Base-by-base conservation (phyloP, 2,888 invertebrate species). In the Nycteola revayana region DNA sequence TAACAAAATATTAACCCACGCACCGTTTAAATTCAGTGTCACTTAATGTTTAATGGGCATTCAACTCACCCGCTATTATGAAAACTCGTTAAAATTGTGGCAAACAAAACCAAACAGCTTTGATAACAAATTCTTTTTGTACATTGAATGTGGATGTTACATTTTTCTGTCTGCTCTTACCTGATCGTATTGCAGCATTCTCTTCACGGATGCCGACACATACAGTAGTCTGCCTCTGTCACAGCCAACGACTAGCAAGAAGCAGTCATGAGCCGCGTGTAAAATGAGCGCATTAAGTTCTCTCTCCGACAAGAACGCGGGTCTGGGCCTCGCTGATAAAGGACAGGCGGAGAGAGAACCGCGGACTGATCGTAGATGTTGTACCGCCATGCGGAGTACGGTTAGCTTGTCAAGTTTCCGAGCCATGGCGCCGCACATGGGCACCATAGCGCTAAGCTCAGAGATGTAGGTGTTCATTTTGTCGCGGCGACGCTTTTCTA, bases 381-480 rank as follows among this genome's bases (percentile, higher is more conserved):
- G 97, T 9, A 97, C 98, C 0, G 97, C 96, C 96, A 98, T 95
- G 1, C 97, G 90, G 11, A 98, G 86, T 11, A 94, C 94, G 0
- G 97, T 98, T 54, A 98, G 87, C 81, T 98, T 98, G 85, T 98
- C 98, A 62, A 98, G 85, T 83, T 98, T 98, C 34, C 97, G 90
- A 18, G 96, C 94, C 95, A 97, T 95, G 2, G 96, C 96, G 59
- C 94, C 94, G 71, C 98, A 98, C 96, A 97, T 96, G 0, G 98
- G 98, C 9, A 98, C 92, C 93, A 98, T 94, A 1, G 94, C 90
- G 31, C 96, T 95, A 36, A 98, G 78, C 75, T 98, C 97, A 1
- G 94, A 92, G 58, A 98, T 98, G 80, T 97, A 97, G 0, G 95
- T 95, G 86, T 98, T 98, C 97, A 98, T 98, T 84, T 98, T 98